Conservation (phyloP, 2,113 vertebrate genomes). For the Pangasianodon gigas region DNA sequence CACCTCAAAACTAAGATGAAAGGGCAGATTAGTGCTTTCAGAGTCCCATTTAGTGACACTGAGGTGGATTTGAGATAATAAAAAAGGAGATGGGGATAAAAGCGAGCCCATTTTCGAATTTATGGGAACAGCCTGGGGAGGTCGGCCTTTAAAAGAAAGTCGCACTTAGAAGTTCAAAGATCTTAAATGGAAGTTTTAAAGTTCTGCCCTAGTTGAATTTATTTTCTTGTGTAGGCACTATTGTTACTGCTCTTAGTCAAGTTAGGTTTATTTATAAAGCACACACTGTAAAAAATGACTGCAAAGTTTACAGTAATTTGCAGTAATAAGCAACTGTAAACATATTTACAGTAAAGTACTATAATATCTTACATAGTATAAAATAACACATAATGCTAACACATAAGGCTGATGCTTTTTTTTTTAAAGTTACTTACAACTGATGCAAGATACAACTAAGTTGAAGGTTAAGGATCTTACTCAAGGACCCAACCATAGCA, state of each 20-base stretch:
- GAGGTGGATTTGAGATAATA: constrained; percentile 24
- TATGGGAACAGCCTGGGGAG: not conserved
- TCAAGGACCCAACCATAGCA: not conserved
- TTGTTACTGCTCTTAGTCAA: not conserved
- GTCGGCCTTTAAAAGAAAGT: not conserved
- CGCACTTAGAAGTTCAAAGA: not conserved
- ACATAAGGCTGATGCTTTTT: too few relatives aligned
- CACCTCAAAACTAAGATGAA: constrained; percentile 10
- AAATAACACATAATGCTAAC: not conserved
- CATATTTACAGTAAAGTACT: not conserved
- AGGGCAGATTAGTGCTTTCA: constrained; percentile 25
- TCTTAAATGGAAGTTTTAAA: constrained; percentile 2
- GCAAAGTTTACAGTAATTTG: not conserved
- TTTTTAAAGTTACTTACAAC: not conserved
- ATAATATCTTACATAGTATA: not conserved
- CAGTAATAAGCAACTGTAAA: not conserved
- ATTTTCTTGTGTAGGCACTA: not conserved
- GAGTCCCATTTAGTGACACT: constrained; percentile 3
- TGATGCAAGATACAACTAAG: not conserved
- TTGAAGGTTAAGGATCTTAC: not conserved
- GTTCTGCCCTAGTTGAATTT: not conserved
- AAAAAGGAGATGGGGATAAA: constrained; percentile 22
- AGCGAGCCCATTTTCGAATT: not conserved
- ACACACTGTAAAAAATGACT: not conserved
- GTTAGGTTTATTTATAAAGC: not conserved